These are phyloP conservation scores for Bagarius yarrelli DNA, from an alignment of 2,113 vertebrate species.

Conservation along the genomic window DNA sequence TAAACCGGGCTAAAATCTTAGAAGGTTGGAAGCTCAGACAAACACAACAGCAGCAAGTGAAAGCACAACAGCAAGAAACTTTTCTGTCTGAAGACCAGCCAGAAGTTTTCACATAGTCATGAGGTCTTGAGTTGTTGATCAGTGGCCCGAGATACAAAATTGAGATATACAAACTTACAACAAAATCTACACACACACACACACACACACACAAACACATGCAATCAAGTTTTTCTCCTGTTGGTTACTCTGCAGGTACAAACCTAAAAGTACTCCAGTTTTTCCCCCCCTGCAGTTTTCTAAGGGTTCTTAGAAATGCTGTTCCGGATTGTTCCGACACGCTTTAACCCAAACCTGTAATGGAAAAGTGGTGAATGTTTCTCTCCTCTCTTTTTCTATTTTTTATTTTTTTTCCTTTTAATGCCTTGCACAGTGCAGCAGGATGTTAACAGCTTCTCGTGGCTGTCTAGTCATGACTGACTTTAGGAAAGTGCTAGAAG, in stretches of 20 bases:
- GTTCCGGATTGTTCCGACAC: neutral
- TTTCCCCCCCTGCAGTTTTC: neutral
- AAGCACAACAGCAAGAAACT: neutral
- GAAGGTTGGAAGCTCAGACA: neutral
- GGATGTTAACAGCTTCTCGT: conserved; percentile 33
- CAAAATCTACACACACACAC: neutral
- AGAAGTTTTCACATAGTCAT: neutral
- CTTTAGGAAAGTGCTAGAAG: conserved; percentile 10
- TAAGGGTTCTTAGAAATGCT: neutral
- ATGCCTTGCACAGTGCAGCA: conserved; percentile 1
- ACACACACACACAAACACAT: neutral
- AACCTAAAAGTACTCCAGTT: neutral
- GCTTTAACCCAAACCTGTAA: conserved; percentile 1
- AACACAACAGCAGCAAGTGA: neutral
- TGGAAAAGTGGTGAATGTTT: neutral
- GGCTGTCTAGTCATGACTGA: conserved; percentile 29
- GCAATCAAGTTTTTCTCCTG: neutral
- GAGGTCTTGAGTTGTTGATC: neutral
- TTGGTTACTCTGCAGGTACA: neutral
- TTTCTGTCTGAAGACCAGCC: neutral
- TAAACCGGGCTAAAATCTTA: neutral
- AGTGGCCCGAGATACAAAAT: neutral
- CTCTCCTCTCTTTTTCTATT: neutral
- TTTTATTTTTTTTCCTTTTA: neutral
- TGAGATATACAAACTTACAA: neutral